Evolutionary conservation across 2,888 invertebrate species (phyloP), one percentile per base, ranked within the genome.

Genomic region (Erebia ligea): DNA sequence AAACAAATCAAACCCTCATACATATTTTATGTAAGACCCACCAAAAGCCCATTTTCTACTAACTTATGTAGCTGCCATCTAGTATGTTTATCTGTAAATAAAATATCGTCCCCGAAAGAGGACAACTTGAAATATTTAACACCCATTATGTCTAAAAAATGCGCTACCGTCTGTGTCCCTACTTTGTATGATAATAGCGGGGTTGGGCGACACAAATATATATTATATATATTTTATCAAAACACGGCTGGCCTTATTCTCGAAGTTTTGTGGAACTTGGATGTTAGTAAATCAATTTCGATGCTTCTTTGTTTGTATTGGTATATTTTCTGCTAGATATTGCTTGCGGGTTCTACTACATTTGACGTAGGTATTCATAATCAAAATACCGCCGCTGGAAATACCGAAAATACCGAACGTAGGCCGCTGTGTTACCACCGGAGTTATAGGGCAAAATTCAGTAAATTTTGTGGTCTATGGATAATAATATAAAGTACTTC

Each of bases 81-180:
- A 63, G 67, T 42, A 42, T 42, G 42, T 42, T 42, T 42, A 42
- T 42, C 42, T 42, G 70, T 75, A 76, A 78, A 79, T 76, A 75
- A 76, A 62, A 73, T 72, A 76, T 74, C 58, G 75, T 65, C 67
- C 68, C 52, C 48, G 58, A 76, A 70, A 75, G 74, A 67, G 73
- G 77, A 74, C 76, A 68, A 74, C 75, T 76, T 79, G 73, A 76
- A 77, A 78, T 79, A 77, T 79, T 78, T 78, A 78, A 75, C 74
- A 74, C 68, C 75, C 73, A 76, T 78, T 78, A 78, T 75, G 75
- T 72, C 62, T 77, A 69, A 77, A 77, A 77, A 76, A 76, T 75
- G 74, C 68, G 59, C 25, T 19, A 56, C 68, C 71, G 63, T 72
- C 73, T 62, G 70, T 64, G 67, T 71, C 74, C 75, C 69, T 70